phyloP scores from a whole-genome alignment of 1,140 invertebrate species.

The Episyrphus balteatus region DNA sequence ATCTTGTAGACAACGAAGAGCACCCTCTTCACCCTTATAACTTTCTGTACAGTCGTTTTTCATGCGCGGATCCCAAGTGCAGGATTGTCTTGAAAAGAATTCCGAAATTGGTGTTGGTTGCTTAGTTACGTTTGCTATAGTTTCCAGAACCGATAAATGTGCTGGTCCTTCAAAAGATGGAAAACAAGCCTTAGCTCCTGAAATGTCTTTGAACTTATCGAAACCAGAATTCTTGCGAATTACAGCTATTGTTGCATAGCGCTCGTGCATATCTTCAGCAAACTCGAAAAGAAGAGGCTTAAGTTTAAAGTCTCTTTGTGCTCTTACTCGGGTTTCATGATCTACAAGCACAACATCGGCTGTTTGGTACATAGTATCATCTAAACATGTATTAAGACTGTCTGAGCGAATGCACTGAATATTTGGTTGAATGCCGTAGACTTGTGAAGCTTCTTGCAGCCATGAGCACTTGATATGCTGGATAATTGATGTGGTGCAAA shows the following conservation, averaged over 20 bases:
- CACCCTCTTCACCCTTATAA: slow-evolving; percentile 46
- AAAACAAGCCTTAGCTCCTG: slow-evolving; percentile 58
- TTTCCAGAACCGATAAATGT: slow-evolving; percentile 49
- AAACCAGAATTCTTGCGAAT: slow-evolving; percentile 50
- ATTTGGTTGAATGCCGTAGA: slow-evolving; percentile 60
- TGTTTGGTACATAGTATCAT: slow-evolving; percentile 43
- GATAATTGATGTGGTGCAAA: slow-evolving; percentile 53
- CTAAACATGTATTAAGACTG: slow-evolving; percentile 49
- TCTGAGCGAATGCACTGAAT: slow-evolving; percentile 51
- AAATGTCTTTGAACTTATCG: slow-evolving; percentile 47
- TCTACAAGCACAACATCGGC: slow-evolving; percentile 54
- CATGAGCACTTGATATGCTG: slow-evolving; percentile 63
- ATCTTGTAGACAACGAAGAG: slow-evolving; percentile 68
- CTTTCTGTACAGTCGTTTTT: slow-evolving; percentile 18
- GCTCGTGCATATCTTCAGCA: slow-evolving; percentile 45
- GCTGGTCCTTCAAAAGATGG: slow-evolving; percentile 53
- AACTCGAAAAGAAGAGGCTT: slow-evolving; percentile 55
- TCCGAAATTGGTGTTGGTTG: slow-evolving; percentile 28
- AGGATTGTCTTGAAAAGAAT: slow-evolving; percentile 51
- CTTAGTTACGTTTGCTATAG: slow-evolving; percentile 41
- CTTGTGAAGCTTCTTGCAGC: slow-evolving; percentile 54
- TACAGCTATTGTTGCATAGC: slow-evolving; percentile 56
- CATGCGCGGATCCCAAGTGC: slow-evolving; percentile 40
- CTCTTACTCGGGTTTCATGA: slow-evolving; percentile 47
- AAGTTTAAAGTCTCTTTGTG: slow-evolving; percentile 46